Percentiles rank a stretch among this genome's conserved stretches.
Conservation (phyloP, 2,888 invertebrate species). For the Asteroscopus sphinx region DNA sequence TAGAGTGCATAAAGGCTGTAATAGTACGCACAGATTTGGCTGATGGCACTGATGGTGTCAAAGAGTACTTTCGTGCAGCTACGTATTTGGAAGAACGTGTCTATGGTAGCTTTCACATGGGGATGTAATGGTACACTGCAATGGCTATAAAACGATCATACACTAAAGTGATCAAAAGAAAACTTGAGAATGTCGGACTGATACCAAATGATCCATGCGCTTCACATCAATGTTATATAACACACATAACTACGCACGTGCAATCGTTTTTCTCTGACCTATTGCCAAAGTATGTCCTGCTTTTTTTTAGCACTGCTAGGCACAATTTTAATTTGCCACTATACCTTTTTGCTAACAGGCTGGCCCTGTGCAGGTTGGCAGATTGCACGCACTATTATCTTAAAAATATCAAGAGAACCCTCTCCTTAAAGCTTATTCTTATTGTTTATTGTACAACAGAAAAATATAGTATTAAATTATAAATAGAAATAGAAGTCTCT, state of each 20-base stretch:
- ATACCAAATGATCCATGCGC: slow-evolving; percentile 7
- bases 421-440: too few relatives aligned
- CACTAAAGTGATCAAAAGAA: slow-evolving; percentile 21
- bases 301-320: neutral
- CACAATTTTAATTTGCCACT: too few relatives aligned
- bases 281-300: neutral
- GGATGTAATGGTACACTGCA: slow-evolving; percentile 46
- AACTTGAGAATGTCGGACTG: slow-evolving; percentile 25
- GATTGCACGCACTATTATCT: too few relatives aligned
- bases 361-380: too few relatives aligned
- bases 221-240: slow-evolving; percentile 22
- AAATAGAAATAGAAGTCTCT: too few relatives aligned
- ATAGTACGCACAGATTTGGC: slow-evolving; percentile 20
- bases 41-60: slow-evolving; percentile 46
- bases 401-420: too few relatives aligned
- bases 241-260: neutral
- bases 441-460: too few relatives aligned
- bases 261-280: neutral
- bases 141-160: slow-evolving; percentile 39
- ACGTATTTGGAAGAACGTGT: slow-evolving; percentile 49
- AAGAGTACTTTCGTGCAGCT: slow-evolving; percentile 51
- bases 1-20: slow-evolving; percentile 13
- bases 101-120: slow-evolving; percentile 49
- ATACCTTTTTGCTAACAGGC: too few relatives aligned
- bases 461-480: too few relatives aligned